These are phyloP conservation scores for Drosophila quasianomalipes DNA, from an alignment of 2,888 invertebrate species.

Conservation along the genomic window DNA sequence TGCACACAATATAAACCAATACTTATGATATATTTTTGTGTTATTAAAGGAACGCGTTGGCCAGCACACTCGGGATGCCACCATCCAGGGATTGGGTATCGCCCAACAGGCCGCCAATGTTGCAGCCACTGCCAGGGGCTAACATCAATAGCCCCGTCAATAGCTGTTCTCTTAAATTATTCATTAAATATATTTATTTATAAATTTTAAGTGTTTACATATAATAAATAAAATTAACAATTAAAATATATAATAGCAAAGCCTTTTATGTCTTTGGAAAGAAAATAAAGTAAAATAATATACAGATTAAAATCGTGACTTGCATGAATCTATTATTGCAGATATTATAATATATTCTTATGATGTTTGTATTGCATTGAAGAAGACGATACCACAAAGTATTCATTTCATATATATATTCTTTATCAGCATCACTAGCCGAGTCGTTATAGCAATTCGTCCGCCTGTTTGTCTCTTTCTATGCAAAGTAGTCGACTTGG, in stretches of 20 bases:
- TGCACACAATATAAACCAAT: too few species aligned
- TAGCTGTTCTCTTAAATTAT: not conserved
- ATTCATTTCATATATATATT: not conserved
- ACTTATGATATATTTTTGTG: not conserved
- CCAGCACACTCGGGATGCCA: slow-evolving; percentile 68
- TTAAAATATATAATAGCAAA: rapidly evolving
- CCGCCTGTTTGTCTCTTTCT: not conserved
- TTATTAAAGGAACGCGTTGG: not conserved
- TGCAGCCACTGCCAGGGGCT: slow-evolving; percentile 66
- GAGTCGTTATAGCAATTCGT: not conserved
- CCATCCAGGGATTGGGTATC: slow-evolving; percentile 69
- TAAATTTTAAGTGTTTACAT: not conserved
- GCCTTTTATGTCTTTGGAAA: rapidly evolving
- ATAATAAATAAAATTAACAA: not conserved
- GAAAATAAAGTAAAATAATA: not conserved
- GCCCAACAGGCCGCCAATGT: slow-evolving; percentile 79
- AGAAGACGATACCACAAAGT: not conserved
- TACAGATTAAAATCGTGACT: not conserved
- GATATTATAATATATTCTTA: not conserved
- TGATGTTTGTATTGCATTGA: not conserved
- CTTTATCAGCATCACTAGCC: not conserved
- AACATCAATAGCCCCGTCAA: rapidly evolving
- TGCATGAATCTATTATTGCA: not conserved
- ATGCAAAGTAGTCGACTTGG: not conserved
- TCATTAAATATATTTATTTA: not conserved